Percentiles rank a stretch among this genome's conserved stretches.
Conservation (phyloP, 2,113 vertebrate species). For the Colossoma macropomum region DNA sequence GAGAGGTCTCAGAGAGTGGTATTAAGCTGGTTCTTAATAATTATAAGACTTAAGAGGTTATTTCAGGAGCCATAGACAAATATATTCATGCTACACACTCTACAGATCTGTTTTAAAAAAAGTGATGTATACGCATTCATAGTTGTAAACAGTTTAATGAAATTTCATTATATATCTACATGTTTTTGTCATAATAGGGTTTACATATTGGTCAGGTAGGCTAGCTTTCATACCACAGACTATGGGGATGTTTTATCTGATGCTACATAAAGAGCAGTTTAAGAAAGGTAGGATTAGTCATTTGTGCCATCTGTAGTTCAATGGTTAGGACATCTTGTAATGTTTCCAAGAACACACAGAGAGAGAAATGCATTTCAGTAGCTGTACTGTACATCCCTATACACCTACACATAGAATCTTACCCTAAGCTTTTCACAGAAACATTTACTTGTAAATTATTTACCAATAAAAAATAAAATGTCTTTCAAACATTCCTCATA, state of each 20-base stretch:
- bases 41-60: constrained; percentile 4
- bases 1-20: constrained; percentile 26
- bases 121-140: background rate
- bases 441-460: too few relatives aligned
- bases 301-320: background rate
- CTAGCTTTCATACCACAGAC: too few relatives aligned
- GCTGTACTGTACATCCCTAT: background rate
- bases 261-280: background rate
- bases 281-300: background rate
- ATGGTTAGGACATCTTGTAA: too few relatives aligned
- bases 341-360: background rate
- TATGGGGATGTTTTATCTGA: background rate
- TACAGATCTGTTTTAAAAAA: background rate
- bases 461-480: too few relatives aligned
- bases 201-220: too few relatives aligned
- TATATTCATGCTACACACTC: background rate
- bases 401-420: too few relatives aligned
- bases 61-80: constrained; percentile 2
- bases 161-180: too few relatives aligned
- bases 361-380: background rate
- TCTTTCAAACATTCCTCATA: too few relatives aligned
- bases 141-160: background rate
- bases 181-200: too few relatives aligned
- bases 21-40: constrained; percentile 36
- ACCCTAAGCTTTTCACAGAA: too few relatives aligned